A percentile compares a stretch with the other conserved stretches of the same genome.
Conservation (phyloP, 2,797 vertebrate species). For the Sebastiscus tertius region DNA sequence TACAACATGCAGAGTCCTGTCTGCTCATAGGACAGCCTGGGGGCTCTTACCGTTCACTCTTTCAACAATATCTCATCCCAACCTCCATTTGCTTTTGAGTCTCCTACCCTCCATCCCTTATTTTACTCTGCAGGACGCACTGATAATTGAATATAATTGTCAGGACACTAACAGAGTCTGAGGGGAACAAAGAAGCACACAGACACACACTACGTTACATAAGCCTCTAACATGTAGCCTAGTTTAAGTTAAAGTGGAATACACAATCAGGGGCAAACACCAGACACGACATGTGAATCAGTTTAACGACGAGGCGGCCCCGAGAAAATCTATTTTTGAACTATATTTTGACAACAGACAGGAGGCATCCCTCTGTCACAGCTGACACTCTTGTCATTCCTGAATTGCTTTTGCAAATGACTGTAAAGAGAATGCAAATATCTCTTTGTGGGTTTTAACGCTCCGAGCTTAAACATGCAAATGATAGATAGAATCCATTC, state of each 20-base stretch:
- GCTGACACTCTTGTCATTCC: constrained; percentile 52
- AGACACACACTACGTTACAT: constrained; percentile 31
- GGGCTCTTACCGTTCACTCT: constrained; percentile 29
- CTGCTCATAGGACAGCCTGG: constrained; percentile 22
- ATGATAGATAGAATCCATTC: constrained; percentile 60
- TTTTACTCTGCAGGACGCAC: constrained; percentile 14
- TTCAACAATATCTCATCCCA: constrained; percentile 43
- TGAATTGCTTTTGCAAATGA: constrained; percentile 73
- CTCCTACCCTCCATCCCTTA: background rate
- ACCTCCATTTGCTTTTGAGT: constrained; percentile 10
- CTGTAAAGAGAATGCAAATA: constrained; percentile 71
- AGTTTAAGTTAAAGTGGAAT: constrained; percentile 9
- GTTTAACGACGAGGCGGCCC: background rate
- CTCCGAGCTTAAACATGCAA: constrained; percentile 70
- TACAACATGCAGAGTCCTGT: constrained; percentile 43
- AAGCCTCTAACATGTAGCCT: constrained; percentile 27
- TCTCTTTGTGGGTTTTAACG: constrained; percentile 67
- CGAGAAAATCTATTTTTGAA: background rate
- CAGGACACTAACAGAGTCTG: constrained; percentile 21
- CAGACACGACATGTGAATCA: constrained; percentile 5
- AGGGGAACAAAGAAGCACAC: constrained; percentile 15
- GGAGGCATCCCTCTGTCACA: constrained; percentile 18
- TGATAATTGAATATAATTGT: constrained; percentile 40
- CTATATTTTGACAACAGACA: constrained; percentile 27
- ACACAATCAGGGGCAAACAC: constrained; percentile 9